Conservation (phyloP, 1,140 invertebrate species). For the Galendromus occidentalis region DNA sequence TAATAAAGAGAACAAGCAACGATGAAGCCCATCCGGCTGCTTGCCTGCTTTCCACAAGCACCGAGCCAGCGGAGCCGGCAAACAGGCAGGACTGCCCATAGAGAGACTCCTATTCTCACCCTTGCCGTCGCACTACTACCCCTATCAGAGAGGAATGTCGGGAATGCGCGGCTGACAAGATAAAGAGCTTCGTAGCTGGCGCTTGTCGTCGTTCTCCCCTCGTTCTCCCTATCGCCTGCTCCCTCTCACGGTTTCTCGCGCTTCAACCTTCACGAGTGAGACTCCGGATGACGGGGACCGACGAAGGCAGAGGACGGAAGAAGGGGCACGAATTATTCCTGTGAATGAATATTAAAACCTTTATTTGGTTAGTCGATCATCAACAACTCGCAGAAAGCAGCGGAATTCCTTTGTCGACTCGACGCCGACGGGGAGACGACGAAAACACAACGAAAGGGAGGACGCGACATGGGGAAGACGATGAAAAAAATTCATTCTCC, state of each 20-base stretch:
- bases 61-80: neutral
- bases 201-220: too few species aligned
- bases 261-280: too few species aligned
- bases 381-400: too few species aligned
- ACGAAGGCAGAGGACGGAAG: neutral
- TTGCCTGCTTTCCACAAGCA: neutral
- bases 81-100: neutral
- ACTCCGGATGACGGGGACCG: neutral
- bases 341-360: conserved; percentile 10
- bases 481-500: too few species aligned
- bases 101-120: neutral
- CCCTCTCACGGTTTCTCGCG: too few species aligned
- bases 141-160: neutral
- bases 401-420: too few species aligned
- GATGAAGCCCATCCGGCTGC: too few species aligned
- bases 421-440: too few species aligned
- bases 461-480: too few species aligned
- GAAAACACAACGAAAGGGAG: too few species aligned
- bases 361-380: conserved; percentile 12
- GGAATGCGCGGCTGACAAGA: conserved; percentile 10
- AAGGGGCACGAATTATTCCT: conserved; percentile 2
- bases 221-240: too few species aligned
- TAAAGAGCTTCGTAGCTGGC: neutral
- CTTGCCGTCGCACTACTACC: neutral
- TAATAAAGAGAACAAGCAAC: too few species aligned